Conservation (phyloP, 2,888 invertebrate species). For the Glaucopsyche alexis region DNA sequence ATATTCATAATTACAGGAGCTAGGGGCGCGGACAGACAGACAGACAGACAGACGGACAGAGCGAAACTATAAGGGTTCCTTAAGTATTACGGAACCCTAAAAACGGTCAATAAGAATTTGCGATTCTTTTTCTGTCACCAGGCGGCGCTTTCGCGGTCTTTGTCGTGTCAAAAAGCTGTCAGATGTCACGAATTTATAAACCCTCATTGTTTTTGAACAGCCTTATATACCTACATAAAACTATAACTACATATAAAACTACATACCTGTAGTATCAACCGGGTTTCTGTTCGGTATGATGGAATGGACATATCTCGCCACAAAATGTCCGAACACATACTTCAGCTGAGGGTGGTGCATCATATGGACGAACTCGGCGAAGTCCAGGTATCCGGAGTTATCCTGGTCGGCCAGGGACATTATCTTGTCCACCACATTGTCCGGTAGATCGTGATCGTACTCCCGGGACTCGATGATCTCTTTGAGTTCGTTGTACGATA, state of each 20-base stretch:
- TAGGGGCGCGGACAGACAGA: no score
- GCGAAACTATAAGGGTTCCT: no score
- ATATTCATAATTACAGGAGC: no score
- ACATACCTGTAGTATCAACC: conserved; percentile 71
- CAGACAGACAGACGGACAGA: no score
- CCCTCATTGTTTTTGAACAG: no score
- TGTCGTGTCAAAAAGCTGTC: no score
- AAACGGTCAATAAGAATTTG: no score
- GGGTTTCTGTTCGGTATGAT: conserved; percentile 78
- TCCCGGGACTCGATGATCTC: conserved; percentile 80
- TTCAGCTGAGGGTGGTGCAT: conserved; percentile 81
- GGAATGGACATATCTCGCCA: conserved; percentile 81
- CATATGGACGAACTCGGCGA: conserved; percentile 86
- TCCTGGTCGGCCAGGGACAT: conserved; percentile 82
- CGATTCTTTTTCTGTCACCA: no score
- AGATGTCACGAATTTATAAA: no score
- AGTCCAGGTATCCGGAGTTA: conserved; percentile 84
- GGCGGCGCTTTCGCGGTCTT: no score
- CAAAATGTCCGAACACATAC: conserved; percentile 83
- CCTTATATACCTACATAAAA: no score
- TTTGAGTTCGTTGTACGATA: conserved; percentile 84
- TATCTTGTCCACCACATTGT: conserved; percentile 83
- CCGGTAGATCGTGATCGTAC: conserved; percentile 84
- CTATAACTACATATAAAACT: neutral
- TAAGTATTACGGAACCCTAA: no score